Evolutionary conservation across 2,888 invertebrate species (phyloP).

Genomic region (Yponomeuta cagnagella): DNA sequence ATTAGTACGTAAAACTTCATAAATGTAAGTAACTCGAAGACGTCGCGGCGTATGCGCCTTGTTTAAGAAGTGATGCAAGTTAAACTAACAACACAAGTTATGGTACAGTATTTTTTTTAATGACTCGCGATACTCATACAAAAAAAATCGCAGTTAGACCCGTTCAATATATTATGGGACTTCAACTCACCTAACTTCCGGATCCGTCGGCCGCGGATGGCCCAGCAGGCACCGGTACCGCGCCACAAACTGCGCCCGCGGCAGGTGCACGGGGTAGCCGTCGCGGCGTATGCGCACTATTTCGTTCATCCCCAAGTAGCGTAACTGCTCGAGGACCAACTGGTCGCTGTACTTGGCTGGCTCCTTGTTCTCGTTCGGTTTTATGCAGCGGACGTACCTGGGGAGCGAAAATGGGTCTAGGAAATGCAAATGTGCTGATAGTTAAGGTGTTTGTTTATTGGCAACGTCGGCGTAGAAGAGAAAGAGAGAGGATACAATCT

Average conservation of each 20-base stretch:
- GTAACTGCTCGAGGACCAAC: slow-evolving; percentile 89
- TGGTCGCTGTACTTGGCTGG: slow-evolving; percentile 86
- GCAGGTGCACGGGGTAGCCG: slow-evolving; percentile 91
- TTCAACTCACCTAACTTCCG: slow-evolving; percentile 44
- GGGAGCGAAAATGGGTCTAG: not conserved
- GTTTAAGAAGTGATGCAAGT: too few relatives aligned
- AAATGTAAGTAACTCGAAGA: too few relatives aligned
- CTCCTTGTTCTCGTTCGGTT: slow-evolving; percentile 90
- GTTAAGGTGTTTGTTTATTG: not conserved
- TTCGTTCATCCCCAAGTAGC: slow-evolving; percentile 94
- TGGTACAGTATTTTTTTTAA: too few relatives aligned
- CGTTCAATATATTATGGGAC: too few relatives aligned
- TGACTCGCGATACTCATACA: too few relatives aligned
- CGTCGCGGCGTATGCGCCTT: too few relatives aligned
- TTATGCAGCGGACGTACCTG: slow-evolving; percentile 93
- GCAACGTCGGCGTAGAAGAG: too few relatives aligned
- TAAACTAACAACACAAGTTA: too few relatives aligned
- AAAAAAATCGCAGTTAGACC: too few relatives aligned
- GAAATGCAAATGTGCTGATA: too few relatives aligned
- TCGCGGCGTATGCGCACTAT: slow-evolving; percentile 93
- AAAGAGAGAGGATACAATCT: too few relatives aligned
- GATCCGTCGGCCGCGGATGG: slow-evolving; percentile 49
- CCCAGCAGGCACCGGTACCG: slow-evolving; percentile 85
- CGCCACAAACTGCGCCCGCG: slow-evolving; percentile 83
- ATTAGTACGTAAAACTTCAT: too few relatives aligned